phyloP scores from a whole-genome alignment of 2,113 vertebrate genomes.

The Porphyrio hochstetteri region DNA sequence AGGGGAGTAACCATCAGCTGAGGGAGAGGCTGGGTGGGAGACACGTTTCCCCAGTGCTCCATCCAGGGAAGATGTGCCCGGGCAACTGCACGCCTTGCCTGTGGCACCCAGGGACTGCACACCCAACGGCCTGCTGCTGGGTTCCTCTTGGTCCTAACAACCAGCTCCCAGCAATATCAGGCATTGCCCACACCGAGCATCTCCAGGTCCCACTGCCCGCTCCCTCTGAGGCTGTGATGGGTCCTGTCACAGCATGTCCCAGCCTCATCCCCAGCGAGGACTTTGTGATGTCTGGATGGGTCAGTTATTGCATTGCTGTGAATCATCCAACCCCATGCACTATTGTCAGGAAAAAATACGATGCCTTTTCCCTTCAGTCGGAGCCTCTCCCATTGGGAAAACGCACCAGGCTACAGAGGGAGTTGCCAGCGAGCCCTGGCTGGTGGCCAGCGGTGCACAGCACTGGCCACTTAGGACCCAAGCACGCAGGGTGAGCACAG shows the following conservation, averaged over 20 bases:
- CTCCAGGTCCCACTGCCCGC: rapidly evolving
- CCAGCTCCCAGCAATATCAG: rapidly evolving
- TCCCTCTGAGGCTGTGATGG: not conserved
- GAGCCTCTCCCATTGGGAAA: not conserved
- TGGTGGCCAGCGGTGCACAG: not conserved
- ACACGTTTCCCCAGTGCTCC: rapidly evolving
- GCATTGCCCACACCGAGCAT: not conserved
- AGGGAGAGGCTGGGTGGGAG: not conserved
- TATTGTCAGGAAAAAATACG: not conserved
- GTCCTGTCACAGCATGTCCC: rapidly evolving
- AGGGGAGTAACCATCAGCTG: not conserved
- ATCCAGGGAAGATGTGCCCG: not conserved
- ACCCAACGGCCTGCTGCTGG: not conserved
- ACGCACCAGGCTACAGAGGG: not conserved
- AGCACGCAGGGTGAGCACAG: not conserved
- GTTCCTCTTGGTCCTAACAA: rapidly evolving
- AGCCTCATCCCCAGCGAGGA: not conserved
- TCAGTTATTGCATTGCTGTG: not conserved
- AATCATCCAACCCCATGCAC: not conserved
- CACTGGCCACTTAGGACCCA: not conserved
- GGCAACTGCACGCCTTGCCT: rapidly evolving
- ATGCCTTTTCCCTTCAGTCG: not conserved
- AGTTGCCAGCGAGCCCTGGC: not conserved
- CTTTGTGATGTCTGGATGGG: not conserved
- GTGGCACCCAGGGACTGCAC: rapidly evolving